These are phyloP conservation scores for Tipula helvola DNA, from an alignment of 2,888 invertebrate species.

Conservation along the genomic window DNA sequence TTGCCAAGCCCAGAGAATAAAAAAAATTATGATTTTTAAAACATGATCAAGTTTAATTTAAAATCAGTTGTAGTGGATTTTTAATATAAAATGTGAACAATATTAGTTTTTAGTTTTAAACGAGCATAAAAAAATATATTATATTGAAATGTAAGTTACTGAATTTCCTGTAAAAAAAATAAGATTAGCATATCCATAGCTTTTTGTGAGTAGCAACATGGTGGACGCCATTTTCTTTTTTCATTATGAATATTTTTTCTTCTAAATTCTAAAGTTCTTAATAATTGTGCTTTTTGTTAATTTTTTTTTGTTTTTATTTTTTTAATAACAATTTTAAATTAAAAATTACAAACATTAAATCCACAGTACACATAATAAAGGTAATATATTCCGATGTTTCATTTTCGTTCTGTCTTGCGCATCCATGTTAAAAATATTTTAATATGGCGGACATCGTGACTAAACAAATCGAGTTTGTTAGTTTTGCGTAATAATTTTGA, in stretches of 20 bases:
- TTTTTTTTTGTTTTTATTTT: not conserved
- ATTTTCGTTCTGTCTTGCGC: no score
- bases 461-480: no score
- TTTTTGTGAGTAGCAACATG: conserved; percentile 1
- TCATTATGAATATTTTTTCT: not conserved
- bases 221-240: not conserved
- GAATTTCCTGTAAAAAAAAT: not conserved
- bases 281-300: not conserved
- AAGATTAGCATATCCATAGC: not conserved
- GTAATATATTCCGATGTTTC: no score
- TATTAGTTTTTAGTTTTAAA: not conserved
- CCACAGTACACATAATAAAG: no score
- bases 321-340: not conserved
- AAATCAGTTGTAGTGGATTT: not conserved
- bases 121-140: not conserved
- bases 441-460: no score
- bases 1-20: conserved; percentile 16
- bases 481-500: no score
- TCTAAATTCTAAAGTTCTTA: not conserved
- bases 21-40: not conserved
- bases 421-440: no score
- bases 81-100: not conserved
- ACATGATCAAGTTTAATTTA: conserved; percentile 6
- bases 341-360: not conserved
- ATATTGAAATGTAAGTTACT: not conserved